A percentile compares a stretch with the other conserved stretches of the same genome.
Conservation (phyloP, 2,797 vertebrate genomes). For the Poeciliopsis presidionis region DNA sequence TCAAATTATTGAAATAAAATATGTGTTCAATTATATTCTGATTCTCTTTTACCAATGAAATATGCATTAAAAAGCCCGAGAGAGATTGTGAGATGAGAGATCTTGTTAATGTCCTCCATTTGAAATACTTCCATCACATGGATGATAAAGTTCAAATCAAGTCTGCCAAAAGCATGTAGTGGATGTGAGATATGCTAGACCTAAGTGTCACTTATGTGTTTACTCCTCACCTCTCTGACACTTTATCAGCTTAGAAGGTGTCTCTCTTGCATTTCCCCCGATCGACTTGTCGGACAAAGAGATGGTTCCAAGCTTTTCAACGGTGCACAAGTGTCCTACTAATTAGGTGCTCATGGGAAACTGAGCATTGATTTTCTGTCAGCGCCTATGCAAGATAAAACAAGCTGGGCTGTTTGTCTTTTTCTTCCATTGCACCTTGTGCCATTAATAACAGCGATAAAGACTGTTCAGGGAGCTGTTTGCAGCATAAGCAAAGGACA, state of each 20-base stretch:
- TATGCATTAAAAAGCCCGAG: conserved; percentile 16
- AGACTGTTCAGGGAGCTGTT: conserved; percentile 61
- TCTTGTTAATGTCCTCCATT: conserved; percentile 16
- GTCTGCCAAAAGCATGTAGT: conserved; percentile 63
- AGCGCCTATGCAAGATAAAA: conserved; percentile 56
- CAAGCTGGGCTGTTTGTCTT: conserved; percentile 80
- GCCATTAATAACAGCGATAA: conserved; percentile 83
- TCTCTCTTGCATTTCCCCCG: conserved; percentile 76
- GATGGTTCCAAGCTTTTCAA: conserved; percentile 75
- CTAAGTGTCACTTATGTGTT: conserved; percentile 74
- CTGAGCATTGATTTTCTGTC: conserved; percentile 87
- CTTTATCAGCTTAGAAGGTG: conserved; percentile 76
- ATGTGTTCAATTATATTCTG: background rate
- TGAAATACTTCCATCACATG: conserved; percentile 33
- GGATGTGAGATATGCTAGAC: conserved; percentile 55
- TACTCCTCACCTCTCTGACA: conserved; percentile 74
- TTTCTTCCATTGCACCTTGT: conserved; percentile 79
- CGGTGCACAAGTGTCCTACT: conserved; percentile 84
- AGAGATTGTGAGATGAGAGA: conserved; percentile 28
- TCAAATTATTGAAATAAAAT: background rate
- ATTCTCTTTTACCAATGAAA: background rate
- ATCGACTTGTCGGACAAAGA: conserved; percentile 83
- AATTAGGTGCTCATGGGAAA: conserved; percentile 87
- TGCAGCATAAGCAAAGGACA: conserved; percentile 74
- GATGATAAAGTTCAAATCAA: conserved; percentile 58